These are phyloP conservation scores for Atherinosoma microstoma DNA, from an alignment of 2,797 vertebrate species.

Conservation along the genomic window DNA sequence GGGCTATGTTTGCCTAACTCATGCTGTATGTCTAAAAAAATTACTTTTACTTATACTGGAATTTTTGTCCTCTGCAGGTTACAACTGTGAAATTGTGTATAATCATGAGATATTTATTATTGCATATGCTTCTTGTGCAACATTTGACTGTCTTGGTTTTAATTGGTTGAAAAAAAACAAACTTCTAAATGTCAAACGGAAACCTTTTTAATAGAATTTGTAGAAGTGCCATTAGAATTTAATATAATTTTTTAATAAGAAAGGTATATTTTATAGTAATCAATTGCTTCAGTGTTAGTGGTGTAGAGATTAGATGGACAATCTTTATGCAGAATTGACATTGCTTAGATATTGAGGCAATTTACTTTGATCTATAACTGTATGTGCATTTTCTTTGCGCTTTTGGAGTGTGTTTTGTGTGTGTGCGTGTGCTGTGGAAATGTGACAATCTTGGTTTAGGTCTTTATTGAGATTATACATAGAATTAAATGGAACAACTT, in stretches of 20 bases:
- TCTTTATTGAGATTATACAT: constrained; percentile 85
- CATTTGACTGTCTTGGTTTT: constrained; percentile 81
- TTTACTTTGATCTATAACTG: constrained; percentile 79
- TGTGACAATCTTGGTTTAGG: constrained; percentile 90
- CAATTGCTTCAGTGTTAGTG: constrained; percentile 84
- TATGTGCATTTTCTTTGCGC: constrained; percentile 80
- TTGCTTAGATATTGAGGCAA: constrained; percentile 81
- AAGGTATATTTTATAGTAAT: constrained; percentile 89
- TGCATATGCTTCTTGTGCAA: constrained; percentile 83
- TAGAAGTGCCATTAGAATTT: constrained; percentile 91
- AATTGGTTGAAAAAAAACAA: constrained; percentile 72
- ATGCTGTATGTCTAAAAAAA: constrained; percentile 78
- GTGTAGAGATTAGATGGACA: constrained; percentile 86
- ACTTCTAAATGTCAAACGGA: constrained; percentile 79
- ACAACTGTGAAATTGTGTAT: constrained; percentile 88
- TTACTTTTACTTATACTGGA: constrained; percentile 80
- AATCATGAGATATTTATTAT: constrained; percentile 89
- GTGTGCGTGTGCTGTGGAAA: constrained; percentile 84
- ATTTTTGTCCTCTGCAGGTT: constrained; percentile 83
- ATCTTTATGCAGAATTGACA: constrained; percentile 85
- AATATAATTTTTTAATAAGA: constrained; percentile 89
- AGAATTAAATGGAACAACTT: constrained; percentile 87
- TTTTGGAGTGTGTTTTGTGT: constrained; percentile 80
- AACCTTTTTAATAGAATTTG: constrained; percentile 86
- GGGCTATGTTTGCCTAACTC: constrained; percentile 69